These are phyloP conservation scores for Xestia rhomboidea DNA, from an alignment of 2,888 invertebrate genomes.

Conservation along the genomic window DNA sequence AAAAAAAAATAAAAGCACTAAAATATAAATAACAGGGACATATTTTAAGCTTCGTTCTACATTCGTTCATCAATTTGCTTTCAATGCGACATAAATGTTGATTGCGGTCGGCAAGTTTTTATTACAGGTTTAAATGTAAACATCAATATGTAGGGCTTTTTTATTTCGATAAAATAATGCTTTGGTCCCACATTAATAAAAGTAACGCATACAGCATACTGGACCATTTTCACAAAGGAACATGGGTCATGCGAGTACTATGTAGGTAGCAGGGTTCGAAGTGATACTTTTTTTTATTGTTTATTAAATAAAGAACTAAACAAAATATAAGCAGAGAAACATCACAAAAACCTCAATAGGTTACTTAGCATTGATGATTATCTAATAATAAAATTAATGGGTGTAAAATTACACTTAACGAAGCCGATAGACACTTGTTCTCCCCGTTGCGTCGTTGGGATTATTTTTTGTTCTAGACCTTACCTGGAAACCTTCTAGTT, in stretches of 20 bases:
- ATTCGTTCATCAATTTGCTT: slow-evolving; percentile 43
- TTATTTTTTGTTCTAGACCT: no score
- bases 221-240: neutral
- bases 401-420: no score
- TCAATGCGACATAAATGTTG: slow-evolving; percentile 50
- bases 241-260: neutral
- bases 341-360: no score
- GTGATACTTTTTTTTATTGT: neutral
- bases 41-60: slow-evolving; percentile 37
- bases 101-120: slow-evolving; percentile 36
- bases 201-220: no score
- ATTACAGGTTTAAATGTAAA: slow-evolving; percentile 24
- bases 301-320: no score
- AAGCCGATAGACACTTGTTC: no score
- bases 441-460: no score
- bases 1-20: slow-evolving; percentile 24
- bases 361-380: neutral
- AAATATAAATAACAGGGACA: slow-evolving; percentile 26
- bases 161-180: neutral
- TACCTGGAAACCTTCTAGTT: no score
- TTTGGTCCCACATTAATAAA: neutral
- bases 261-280: neutral
- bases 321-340: no score
- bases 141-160: slow-evolving; percentile 1
- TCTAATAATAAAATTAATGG: neutral